Base-by-base conservation (phyloP, 2,888 invertebrate species). In the Orthonychiurus folsomi region DNA sequence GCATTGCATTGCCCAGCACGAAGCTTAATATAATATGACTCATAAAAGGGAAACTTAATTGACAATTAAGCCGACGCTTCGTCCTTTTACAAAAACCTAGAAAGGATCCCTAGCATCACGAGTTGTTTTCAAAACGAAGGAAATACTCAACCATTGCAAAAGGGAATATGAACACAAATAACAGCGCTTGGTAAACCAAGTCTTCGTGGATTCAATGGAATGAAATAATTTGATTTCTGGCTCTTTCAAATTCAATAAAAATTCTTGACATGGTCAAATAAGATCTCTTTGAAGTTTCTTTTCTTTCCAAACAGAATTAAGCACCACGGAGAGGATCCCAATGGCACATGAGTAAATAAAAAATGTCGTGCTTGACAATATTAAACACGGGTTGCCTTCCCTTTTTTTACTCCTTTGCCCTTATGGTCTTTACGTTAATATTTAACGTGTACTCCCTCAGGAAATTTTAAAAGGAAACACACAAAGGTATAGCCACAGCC, bases 11-110 rank as follows among this genome's bases (percentile, higher is more conserved):
- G 9, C 5, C 3, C 52, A 12, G 52, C 5, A 25, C 24, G 56
- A 27, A 56, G 58, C 59, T 64, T 64, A 66, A 61, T 66, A 56
- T 37, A 50, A 26, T 66, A 56, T 37, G 55, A 26, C 61, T 60
- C 65, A 63, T 67, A 65, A 65, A 67, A 61, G 37, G 63, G 60
- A 63, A 60, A 60, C 58, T 62, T 59, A 67, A 67, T 65, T 65
- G 65, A 60, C 67, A 67, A 67, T 67, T 67, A 65, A 62, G 50
- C 28, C 52, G 15, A 37, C 37, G 37, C 15, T 37, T 15, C 37
- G 15, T 37, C 37, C 37, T 37, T 9, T 37, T 37, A 9, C 37
- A 9, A 37, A 37, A 15, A 37, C 37, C 37, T 9, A 37, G 9
- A 5, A 37, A 37, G 37, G n/a, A n/a, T n/a, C 37, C 37, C 5